phyloP scores from a whole-genome alignment of 1,140 invertebrate genomes.

The Coboldia fuscipes region DNA sequence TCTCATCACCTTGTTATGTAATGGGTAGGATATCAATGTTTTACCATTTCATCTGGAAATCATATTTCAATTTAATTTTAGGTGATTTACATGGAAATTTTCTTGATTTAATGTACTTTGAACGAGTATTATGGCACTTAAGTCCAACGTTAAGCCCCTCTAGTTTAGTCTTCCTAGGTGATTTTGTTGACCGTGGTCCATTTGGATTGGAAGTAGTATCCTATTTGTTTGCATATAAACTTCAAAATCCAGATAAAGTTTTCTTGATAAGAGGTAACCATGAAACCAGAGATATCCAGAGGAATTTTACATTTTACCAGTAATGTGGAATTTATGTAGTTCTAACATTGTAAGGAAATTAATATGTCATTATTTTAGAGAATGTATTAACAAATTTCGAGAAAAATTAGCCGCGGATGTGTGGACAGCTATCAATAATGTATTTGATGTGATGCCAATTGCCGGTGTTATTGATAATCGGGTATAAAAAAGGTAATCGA shows the following conservation, averaged over 20 bases:
- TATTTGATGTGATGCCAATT: conserved; percentile 46
- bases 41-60: not conserved
- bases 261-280: conserved; percentile 40
- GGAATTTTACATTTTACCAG: conserved; percentile 46
- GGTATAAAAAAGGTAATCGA: no score
- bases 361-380: conserved; percentile 16
- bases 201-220: conserved; percentile 37
- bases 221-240: conserved; percentile 39
- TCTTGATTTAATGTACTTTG: not conserved
- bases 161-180: conserved; percentile 32
- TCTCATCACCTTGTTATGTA: not conserved
- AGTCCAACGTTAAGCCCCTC: not conserved
- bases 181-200: conserved; percentile 43
- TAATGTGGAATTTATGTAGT: conserved; percentile 13
- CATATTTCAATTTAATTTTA: not conserved
- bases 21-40: not conserved
- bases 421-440: conserved; percentile 44
- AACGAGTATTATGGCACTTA: not conserved
- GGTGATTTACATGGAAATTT: conserved; percentile 1
- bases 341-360: not conserved
- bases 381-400: conserved; percentile 43
- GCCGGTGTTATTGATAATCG: no score
- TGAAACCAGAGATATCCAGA: conserved; percentile 40
- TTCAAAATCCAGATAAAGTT: conserved; percentile 33
- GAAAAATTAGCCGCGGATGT: conserved; percentile 31